These are phyloP conservation scores for Oligia fasciuncula DNA, from an alignment of 2,888 invertebrate species.

Conservation along the genomic window DNA sequence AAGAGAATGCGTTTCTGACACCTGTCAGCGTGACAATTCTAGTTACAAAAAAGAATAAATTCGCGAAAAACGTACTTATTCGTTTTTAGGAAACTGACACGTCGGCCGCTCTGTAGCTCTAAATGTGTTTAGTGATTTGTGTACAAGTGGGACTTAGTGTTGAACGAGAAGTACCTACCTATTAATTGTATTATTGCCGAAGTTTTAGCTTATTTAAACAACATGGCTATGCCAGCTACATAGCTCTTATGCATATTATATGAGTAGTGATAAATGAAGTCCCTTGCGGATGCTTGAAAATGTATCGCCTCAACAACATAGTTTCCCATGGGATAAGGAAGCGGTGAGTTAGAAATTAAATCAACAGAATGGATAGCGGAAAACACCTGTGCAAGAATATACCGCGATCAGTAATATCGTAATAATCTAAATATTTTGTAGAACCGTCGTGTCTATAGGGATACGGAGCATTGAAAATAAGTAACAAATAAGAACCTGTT, in stretches of 20 bases:
- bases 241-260: slow-evolving; percentile 18
- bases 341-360: slow-evolving; percentile 47
- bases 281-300: slow-evolving; percentile 47
- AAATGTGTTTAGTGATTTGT: no score
- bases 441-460: not conserved
- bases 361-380: slow-evolving; percentile 21
- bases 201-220: not conserved
- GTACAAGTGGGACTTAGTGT: not conserved
- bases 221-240: not conserved
- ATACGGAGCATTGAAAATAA: not conserved
- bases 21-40: not conserved
- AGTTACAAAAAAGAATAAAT: not conserved
- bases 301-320: slow-evolving; percentile 48
- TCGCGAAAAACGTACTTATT: not conserved
- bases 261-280: slow-evolving; percentile 54
- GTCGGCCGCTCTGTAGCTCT: not conserved
- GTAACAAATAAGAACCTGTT: not conserved
- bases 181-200: not conserved
- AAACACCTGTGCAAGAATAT: slow-evolving; percentile 37
- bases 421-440: not conserved
- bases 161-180: not conserved
- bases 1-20: not conserved
- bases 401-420: not conserved
- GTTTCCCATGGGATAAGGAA: slow-evolving; percentile 22
- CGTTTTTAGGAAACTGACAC: not conserved